Percentiles rank a stretch among this genome's conserved stretches.
Evolutionary conservation across 2,888 invertebrate species (phyloP).

Genomic region (Julus scanicus): DNA sequence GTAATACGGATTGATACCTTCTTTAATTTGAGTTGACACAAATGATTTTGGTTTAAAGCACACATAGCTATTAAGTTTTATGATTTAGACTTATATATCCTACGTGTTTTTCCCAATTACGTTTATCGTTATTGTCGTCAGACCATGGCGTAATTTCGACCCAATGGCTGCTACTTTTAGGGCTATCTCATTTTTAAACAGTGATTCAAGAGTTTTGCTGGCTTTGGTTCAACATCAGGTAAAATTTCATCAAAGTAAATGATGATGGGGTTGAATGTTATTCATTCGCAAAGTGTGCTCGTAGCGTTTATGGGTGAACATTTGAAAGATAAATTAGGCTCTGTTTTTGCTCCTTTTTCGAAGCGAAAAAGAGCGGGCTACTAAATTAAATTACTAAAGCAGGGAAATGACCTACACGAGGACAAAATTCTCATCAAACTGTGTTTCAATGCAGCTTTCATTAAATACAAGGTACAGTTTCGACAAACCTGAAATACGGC

Average conservation of each 20-base stretch:
- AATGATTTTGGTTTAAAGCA: slow-evolving; percentile 24
- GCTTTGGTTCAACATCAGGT: slow-evolving; percentile 40
- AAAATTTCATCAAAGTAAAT: slow-evolving; percentile 43
- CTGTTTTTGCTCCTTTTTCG: neutral
- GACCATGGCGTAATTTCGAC: slow-evolving; percentile 25
- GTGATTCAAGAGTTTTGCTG: slow-evolving; percentile 16
- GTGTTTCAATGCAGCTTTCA: neutral
- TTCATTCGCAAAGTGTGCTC: slow-evolving; percentile 36
- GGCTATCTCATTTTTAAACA: slow-evolving; percentile 36
- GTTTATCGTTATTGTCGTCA: slow-evolving; percentile 43
- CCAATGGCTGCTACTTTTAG: slow-evolving; percentile 22
- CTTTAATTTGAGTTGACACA: slow-evolving; percentile 17
- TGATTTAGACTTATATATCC: slow-evolving; percentile 37
- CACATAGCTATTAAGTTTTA: slow-evolving; percentile 3
- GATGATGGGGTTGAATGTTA: slow-evolving; percentile 44
- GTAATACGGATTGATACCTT: slow-evolving; percentile 18
- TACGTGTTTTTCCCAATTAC: slow-evolving; percentile 20
- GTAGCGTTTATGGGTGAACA: slow-evolving; percentile 36
- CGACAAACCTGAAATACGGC: neutral
- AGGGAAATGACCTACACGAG: neutral
- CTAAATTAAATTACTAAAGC: slow-evolving; percentile 37
- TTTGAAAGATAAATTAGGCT: slow-evolving; percentile 31
- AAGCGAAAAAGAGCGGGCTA: neutral
- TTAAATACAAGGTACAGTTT: neutral
- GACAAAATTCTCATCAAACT: neutral